Evolutionary conservation across 2,113 vertebrate genomes (phyloP).

Genomic region (Entosphenus tridentatus): DNA sequence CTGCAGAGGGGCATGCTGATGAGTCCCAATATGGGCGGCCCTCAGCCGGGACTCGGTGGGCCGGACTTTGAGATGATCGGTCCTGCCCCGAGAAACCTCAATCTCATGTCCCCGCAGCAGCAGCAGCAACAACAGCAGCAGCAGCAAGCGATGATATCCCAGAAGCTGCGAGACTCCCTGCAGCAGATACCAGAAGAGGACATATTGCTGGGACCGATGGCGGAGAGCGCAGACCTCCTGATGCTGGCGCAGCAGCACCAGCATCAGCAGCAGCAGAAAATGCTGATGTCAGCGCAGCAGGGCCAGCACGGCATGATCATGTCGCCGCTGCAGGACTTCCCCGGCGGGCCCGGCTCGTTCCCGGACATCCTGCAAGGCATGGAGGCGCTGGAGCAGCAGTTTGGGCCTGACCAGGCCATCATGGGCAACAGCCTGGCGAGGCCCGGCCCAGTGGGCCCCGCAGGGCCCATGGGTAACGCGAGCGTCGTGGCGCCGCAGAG

Average conservation of each 20-base stretch:
- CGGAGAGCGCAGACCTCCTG: too few relatives aligned
- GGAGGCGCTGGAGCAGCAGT: slow-evolving; percentile 35
- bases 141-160: slow-evolving; percentile 46
- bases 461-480: slow-evolving; percentile 28
- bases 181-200: too few relatives aligned
- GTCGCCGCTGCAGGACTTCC: slow-evolving; percentile 26
- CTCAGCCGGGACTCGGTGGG: slow-evolving; percentile 45
- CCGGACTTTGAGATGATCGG: too few relatives aligned
- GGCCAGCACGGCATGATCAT: slow-evolving; percentile 24
- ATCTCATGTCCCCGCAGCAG: slow-evolving; percentile 35
- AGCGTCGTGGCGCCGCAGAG: slow-evolving; percentile 27
- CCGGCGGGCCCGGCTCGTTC: slow-evolving; percentile 32
- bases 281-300: slow-evolving; percentile 43
- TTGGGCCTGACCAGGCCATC: slow-evolving; percentile 39
- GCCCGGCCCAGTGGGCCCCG: slow-evolving; percentile 17
- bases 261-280: slow-evolving; percentile 22
- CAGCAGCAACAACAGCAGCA: slow-evolving; percentile 11
- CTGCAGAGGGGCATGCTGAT: too few relatives aligned
- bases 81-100: too few relatives aligned
- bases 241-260: too few relatives aligned
- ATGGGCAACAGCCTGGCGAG: slow-evolving; percentile 9
- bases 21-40: slow-evolving; percentile 9
- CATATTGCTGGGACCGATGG: too few relatives aligned
- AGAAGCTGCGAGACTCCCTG: slow-evolving; percentile 44
- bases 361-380: slow-evolving; percentile 35